Conservation (phyloP, 2,113 vertebrate genomes). For the Eudorcas thomsonii region DNA sequence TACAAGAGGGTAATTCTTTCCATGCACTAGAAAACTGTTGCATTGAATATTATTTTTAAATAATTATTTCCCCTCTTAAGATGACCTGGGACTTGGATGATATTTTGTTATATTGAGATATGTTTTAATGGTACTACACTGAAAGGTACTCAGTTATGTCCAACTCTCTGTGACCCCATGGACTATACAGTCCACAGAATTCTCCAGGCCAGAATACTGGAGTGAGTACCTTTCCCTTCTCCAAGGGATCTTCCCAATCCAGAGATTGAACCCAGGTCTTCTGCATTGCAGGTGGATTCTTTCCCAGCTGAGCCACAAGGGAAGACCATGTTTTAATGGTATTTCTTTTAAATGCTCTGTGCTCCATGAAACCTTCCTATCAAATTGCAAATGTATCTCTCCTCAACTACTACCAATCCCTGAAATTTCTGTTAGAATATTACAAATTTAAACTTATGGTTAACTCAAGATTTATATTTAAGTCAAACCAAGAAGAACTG, state of each 20-base stretch:
- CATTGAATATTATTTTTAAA: not conserved
- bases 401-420: not conserved
- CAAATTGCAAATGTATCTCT: not conserved
- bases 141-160: not conserved
- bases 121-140: not conserved
- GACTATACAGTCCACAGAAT: not conserved
- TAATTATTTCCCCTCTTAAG: not conserved
- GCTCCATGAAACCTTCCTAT: not conserved
- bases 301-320: not conserved
- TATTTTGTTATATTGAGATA: not conserved
- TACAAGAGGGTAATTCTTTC: slow-evolving; percentile 2
- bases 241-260: not conserved
- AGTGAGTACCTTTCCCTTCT: not conserved
- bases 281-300: not conserved
- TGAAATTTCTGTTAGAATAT: not conserved
- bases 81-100: not conserved
- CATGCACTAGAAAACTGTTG: not conserved
- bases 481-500: slow-evolving; percentile 16
- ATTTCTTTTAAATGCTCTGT: not conserved
- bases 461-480: not conserved
- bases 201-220: not conserved
- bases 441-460: not conserved
- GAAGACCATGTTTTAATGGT: not conserved
- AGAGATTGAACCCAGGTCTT: not conserved
- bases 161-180: not conserved